Percentiles rank a stretch among this genome's conserved stretches.
Evolutionary conservation across 2,888 invertebrate genomes (phyloP).

Genomic region (Myopa testacea): DNA sequence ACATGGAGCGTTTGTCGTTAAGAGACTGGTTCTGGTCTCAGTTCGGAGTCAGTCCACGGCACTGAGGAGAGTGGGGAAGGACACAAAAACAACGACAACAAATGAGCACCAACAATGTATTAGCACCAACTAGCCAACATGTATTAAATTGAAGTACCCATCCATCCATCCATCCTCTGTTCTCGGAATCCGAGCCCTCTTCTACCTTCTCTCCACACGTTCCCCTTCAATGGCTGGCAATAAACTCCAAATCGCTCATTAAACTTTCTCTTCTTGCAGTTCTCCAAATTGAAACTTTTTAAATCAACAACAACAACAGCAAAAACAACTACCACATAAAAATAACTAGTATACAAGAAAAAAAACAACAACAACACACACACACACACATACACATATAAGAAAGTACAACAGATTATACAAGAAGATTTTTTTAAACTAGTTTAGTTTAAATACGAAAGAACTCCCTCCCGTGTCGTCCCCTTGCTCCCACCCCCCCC

Average conservation of each 20-base stretch:
- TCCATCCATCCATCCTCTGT: neutral
- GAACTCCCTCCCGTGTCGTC: neutral
- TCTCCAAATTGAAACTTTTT: slow-evolving; percentile 47
- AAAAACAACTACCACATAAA: neutral
- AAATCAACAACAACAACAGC: slow-evolving; percentile 12
- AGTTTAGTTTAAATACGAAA: neutral
- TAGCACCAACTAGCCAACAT: neutral
- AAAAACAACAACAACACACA: neutral
- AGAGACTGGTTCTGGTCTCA: too few relatives aligned
- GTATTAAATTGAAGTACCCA: neutral
- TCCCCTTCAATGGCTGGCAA: neutral
- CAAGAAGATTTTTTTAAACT: neutral
- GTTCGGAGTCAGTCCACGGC: too few relatives aligned
- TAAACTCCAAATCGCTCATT: slow-evolving; percentile 49
- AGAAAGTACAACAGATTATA: neutral
- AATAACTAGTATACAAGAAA: neutral
- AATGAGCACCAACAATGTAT: too few relatives aligned
- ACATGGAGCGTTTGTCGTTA: too few relatives aligned
- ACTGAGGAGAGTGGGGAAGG: too few relatives aligned
- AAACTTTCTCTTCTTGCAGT: slow-evolving; percentile 46
- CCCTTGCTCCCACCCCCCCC: neutral
- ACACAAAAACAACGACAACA: too few relatives aligned
- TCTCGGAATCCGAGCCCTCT: neutral
- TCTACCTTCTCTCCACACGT: neutral
- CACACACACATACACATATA: neutral